Base-by-base conservation (phyloP, 1,140 invertebrate genomes). In the Philaenus spumarius region DNA sequence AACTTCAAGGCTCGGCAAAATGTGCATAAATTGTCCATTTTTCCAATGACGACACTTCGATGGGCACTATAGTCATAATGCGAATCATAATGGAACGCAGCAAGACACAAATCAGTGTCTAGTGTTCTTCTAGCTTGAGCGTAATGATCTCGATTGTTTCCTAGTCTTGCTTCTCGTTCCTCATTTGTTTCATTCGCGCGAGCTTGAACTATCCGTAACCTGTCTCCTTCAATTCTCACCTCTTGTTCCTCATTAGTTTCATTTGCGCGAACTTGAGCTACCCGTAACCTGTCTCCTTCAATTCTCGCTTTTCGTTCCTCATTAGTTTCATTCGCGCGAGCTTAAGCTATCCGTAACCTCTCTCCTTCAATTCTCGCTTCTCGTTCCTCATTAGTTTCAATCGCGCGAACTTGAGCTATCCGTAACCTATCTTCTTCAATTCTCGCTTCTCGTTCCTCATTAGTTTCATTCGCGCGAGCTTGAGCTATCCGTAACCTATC, bases 11-110 rank as follows among this genome's bases (percentile, higher is more conserved):
- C 58, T 30, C 24, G 42, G 17, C 58, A 59, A 59, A 53, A 54
- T n/a, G 24, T 37, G 46, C 58, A 59, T 53, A 53, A 15, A 53
- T 59, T 30, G 26, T 59, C 57, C 47, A 52, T 42, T 52, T 51
- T 54, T 34, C 58, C 56, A 58, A 58, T 47, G 23, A 40, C 19
- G 1, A 61, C 60, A 53, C 55, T 51, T 46, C 37, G 55, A 51
- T 58, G 55, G 59, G 59, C 1, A 53, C 39, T 61, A 39, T 37
- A 58, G 59, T 61, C 37, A 61, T 52, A 59, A 61, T 61, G 59
- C 39, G 22, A 20, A 59, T 61, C 37, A 34, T 61, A 61, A 59
- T 61, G 46, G 55, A 61, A 61, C 35, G 55, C 60, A 26, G 15
- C 17, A 20, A 61, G 50, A 52, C 59, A 53, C 43, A 61, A 61